Base-by-base conservation (phyloP, 2,113 vertebrate genomes). In the cat (Felis catus) region DNA sequence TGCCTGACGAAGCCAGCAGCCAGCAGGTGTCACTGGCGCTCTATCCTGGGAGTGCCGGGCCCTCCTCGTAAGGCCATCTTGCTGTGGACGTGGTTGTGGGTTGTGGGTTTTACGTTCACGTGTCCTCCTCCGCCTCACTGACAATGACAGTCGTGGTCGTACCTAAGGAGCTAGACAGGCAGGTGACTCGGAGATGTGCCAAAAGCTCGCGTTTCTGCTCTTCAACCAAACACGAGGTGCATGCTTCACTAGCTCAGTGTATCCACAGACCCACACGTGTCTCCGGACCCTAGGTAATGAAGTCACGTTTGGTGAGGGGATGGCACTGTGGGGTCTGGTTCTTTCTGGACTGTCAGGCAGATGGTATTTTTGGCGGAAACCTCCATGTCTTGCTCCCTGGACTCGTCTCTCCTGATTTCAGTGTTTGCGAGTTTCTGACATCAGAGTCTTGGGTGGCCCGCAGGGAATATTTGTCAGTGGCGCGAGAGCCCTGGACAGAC, bases 11-110 rank as follows among this genome's bases (percentile, higher is more conserved):
- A 31, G 4, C 19, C 5, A 41, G 79, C 15, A 79, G 84, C 98
- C 98, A 97, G 98, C 74, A 58, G 98, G 93, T 98, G 98, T 96
- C 98, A 89, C 97, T 96, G 71, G 4, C 7, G 96, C 48, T 98
- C 97, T 8, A 39, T 63, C 8, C 0, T 0, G 0, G 1, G 0
- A 65, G 58, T 55, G 14, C 23, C 85, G 68, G 18, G 9, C 2
- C 29, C 0, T 7, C 25, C 41, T 31, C 7, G 58, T 70, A 48
- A 80, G 33, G 6, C 48, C 19, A 1, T 76, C 79, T 25, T 39
- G 68, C 11, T 0, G 0, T 15, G 0, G 23, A 10, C 33, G 53
- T 3, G 45, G 4, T 29, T 86, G 61, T 58, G 29, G 65, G 65
- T 66, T 29, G 65, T 66, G 55, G 55, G 7, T 23, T 39, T 79